Evolutionary conservation across 2,113 vertebrate species (phyloP).

Genomic region (Eleginops maclovinus): DNA sequence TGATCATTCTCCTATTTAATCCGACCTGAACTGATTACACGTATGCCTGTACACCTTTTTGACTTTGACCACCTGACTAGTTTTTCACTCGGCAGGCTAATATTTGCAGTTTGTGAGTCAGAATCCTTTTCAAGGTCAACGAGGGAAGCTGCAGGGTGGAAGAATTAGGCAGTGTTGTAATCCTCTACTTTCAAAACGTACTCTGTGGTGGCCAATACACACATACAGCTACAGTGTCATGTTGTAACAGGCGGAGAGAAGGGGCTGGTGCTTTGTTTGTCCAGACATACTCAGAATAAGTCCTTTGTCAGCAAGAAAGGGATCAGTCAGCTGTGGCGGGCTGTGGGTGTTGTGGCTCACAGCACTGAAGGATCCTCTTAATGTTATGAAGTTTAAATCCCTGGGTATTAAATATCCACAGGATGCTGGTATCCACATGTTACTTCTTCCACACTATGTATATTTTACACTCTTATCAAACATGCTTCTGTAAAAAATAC

Average conservation of each 20-base stretch:
- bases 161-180: conserved; percentile 51
- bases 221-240: conserved; percentile 35
- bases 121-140: conserved; percentile 77
- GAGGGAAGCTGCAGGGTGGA: conserved; percentile 40
- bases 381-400: conserved; percentile 2
- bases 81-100: conserved; percentile 39
- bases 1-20: no score
- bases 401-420: neutral
- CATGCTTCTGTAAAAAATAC: neutral
- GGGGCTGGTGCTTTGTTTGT: conserved; percentile 65
- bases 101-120: conserved; percentile 74
- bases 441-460: neutral
- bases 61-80: no score
- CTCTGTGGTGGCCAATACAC: conserved; percentile 21
- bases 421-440: neutral
- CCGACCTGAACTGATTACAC: no score
- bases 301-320: conserved; percentile 59
- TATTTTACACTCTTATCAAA: neutral
- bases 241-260: conserved; percentile 59
- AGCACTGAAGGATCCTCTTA: neutral
- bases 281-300: conserved; percentile 52
- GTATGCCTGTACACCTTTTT: no score
- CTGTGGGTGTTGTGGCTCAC: conserved; percentile 19
- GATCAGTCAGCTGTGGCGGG: conserved; percentile 56
- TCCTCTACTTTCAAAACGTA: conserved; percentile 38